Base-by-base conservation (phyloP, 2,797 vertebrate genomes). In the Phrynocephalus guinanensis region DNA sequence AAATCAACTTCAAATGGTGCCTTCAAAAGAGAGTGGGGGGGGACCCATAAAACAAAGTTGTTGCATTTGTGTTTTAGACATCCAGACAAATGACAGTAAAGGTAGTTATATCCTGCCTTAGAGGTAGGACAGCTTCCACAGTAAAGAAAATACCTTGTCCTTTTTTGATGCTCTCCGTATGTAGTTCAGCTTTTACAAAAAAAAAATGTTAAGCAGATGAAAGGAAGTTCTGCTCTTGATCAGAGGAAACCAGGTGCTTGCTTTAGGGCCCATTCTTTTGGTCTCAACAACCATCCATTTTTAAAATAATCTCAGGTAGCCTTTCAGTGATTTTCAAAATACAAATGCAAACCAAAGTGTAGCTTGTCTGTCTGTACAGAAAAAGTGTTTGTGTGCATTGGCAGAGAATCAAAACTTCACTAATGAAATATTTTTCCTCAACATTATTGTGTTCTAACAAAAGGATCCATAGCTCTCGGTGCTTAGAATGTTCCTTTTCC, bases 351-450 rank as follows among this genome's bases (percentile, higher is more conserved):
- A 87, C 86, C 52, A 91, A 91, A 86, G 89, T 44, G 76, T 70
- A 60, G 6, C 44, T 30, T 52, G 26, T 33, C 38, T 81, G 86
- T 88, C 3, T 2, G 0, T 88, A 87, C 73, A 1, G 44, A 92
- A 89, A 88, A 9, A 63, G 7, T 11, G 38, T 33, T 22, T 24
- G 30, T 83, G 80, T 8, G 9, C 52, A 11, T 56, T 9, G 8
- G 52, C 52, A 56, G 9, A 56, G 24, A 82, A 71, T 80, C 28
- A 92, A 92, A 94, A 79, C 82, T 95, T 94, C 92, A 91, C 92
- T 93, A 95, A 94, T 91, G 56, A 90, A 81, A 92, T 91, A 85
- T 90, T 92, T 90, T 90, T 90, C 38, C 52, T 56, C 9, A 56
- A 56, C 52, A 56, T 56, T 67, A 88, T 92, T 89, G 88, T 70